Conservation (phyloP, 2,888 invertebrate genomes). For the Aphidoletes aphidimyza region DNA sequence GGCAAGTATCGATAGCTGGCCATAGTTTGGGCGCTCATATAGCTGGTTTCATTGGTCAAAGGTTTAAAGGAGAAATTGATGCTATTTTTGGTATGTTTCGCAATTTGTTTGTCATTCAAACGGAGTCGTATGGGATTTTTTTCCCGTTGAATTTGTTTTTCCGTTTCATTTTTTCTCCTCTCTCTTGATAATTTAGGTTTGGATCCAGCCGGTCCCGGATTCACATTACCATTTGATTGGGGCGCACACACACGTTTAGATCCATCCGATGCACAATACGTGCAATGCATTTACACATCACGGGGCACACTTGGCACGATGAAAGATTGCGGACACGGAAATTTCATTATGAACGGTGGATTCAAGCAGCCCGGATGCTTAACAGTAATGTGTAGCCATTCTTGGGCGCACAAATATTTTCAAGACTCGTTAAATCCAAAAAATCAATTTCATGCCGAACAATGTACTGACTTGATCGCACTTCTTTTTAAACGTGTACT, state of each 20-base stretch:
- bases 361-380: not conserved
- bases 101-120: not conserved
- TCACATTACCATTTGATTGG: slow-evolving; percentile 1
- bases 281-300: not conserved
- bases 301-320: slow-evolving; percentile 3
- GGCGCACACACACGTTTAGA: not conserved
- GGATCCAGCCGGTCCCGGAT: not conserved
- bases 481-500: not conserved
- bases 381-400: not conserved
- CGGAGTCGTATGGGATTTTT: not conserved
- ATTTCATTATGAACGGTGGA: slow-evolving; percentile 25
- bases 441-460: slow-evolving; percentile 10
- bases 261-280: slow-evolving; percentile 14
- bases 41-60: slow-evolving; percentile 1
- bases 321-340: slow-evolving; percentile 22
- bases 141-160: not conserved
- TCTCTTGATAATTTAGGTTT: not conserved
- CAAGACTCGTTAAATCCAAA: not conserved
- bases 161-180: not conserved
- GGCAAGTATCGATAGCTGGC: not conserved
- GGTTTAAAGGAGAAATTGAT: not conserved
- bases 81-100: not conserved
- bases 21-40: slow-evolving; percentile 13
- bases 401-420: not conserved
- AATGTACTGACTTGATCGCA: not conserved